Evolutionary conservation across 2,888 invertebrate species (phyloP).

Genomic region (Lithophane semibrunnea): DNA sequence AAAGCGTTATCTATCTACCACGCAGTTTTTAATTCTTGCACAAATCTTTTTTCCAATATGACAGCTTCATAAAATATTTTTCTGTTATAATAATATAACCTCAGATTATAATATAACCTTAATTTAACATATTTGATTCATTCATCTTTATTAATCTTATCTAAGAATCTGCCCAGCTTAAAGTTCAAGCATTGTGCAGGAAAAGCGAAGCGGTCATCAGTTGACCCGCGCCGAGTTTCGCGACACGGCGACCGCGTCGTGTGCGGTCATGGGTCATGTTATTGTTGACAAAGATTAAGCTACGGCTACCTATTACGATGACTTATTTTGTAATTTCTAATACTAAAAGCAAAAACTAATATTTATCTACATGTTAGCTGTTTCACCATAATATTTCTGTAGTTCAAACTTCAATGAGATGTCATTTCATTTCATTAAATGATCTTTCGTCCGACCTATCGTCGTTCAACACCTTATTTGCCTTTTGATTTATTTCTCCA

Average conservation of each 20-base stretch:
- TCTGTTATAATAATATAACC: slow-evolving; percentile 37
- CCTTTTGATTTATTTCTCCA: background rate
- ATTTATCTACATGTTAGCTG: slow-evolving; percentile 25
- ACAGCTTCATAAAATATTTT: slow-evolving; percentile 21
- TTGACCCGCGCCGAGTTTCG: slow-evolving; percentile 72
- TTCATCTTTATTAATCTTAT: slow-evolving; percentile 58
- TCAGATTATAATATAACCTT: background rate
- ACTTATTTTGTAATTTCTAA: slow-evolving; percentile 54
- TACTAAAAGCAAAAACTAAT: slow-evolving; percentile 37
- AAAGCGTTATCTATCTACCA: background rate
- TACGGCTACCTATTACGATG: slow-evolving; percentile 49
- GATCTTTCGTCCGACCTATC: slow-evolving; percentile 11
- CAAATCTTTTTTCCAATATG: slow-evolving; percentile 11
- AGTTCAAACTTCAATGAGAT: slow-evolving; percentile 21
- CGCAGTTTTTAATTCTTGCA: slow-evolving; percentile 18
- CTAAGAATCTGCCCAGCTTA: slow-evolving; percentile 58
- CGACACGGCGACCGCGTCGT: slow-evolving; percentile 46
- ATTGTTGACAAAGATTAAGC: slow-evolving; percentile 75
- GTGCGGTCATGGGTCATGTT: slow-evolving; percentile 65
- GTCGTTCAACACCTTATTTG: background rate
- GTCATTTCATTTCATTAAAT: slow-evolving; percentile 20
- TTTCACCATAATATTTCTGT: slow-evolving; percentile 20
- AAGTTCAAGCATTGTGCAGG: slow-evolving; percentile 66
- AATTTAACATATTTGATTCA: slow-evolving; percentile 53
- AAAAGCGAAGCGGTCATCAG: slow-evolving; percentile 76